phyloP scores from a whole-genome alignment of 1,140 invertebrate species.

The Gonatopus flavifemur region DNA sequence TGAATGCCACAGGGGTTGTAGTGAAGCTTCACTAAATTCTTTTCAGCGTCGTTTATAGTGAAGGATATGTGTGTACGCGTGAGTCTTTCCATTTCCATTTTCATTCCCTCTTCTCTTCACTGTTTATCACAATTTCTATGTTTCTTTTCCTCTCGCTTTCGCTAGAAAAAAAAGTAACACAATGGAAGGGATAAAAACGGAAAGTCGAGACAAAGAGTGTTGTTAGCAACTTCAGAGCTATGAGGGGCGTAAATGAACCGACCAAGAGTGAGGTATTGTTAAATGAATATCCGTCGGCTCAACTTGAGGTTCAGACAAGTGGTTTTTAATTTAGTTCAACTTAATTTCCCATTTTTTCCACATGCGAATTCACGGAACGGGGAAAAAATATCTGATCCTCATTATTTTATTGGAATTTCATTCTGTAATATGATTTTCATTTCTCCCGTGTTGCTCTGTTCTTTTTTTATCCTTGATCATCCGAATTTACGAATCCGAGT shows the following conservation, averaged over 20 bases:
- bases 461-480: no score
- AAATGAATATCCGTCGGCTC: slow-evolving; percentile 23
- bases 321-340: slow-evolving; percentile 29
- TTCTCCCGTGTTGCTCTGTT: no score
- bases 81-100: not conserved
- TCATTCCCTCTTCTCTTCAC: not conserved
- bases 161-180: not conserved
- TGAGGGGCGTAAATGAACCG: slow-evolving; percentile 4
- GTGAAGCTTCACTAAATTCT: slow-evolving; percentile 8
- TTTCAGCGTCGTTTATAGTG: slow-evolving; percentile 15
- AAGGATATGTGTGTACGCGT: not conserved
- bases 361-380: no score
- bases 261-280: slow-evolving; percentile 6
- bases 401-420: no score
- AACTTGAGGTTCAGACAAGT: slow-evolving; percentile 5
- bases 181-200: not conserved
- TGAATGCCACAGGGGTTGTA: slow-evolving; percentile 3
- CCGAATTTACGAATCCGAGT: no score
- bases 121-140: not conserved
- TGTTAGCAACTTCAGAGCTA: slow-evolving; percentile 1
- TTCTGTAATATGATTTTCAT: no score
- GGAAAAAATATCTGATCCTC: no score
- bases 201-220: not conserved
- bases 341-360: no score
- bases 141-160: not conserved